Evolutionary conservation across 2,113 vertebrate species (phyloP).

Genomic region (Leiothrix lutea): DNA sequence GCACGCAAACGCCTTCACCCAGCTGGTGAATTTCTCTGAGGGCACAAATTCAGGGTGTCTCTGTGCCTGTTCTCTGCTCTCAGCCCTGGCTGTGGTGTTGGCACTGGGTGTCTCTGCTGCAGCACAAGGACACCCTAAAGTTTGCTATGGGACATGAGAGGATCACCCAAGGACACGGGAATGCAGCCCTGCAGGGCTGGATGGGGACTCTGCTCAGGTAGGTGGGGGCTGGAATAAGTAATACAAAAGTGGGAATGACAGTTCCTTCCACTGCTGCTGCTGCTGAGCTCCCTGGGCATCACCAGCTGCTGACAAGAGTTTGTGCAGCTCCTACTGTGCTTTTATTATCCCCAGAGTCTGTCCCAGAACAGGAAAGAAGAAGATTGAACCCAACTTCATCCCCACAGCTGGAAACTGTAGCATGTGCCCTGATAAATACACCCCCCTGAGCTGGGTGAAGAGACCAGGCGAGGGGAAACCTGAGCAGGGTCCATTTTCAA

Average conservation of each 20-base stretch:
- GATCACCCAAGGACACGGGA: neutral
- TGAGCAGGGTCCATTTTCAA: neutral
- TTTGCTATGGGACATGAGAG: neutral
- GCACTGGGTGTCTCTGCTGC: neutral
- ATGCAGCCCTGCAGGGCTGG: neutral
- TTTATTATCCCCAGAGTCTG: neutral
- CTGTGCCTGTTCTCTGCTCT: neutral
- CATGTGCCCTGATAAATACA: neutral
- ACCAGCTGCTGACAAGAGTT: neutral
- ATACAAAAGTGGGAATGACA: neutral
- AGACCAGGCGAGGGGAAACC: neutral
- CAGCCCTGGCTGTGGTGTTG: neutral
- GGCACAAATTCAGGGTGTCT: neutral
- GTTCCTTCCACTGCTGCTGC: neutral
- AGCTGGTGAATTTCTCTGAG: accelerated
- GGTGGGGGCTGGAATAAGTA: too few relatives aligned
- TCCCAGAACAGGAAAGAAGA: neutral
- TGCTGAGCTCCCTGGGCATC: neutral
- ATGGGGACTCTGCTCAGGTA: neutral
- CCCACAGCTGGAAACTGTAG: neutral
- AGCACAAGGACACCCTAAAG: neutral
- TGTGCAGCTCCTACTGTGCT: accelerated
- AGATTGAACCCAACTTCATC: neutral
- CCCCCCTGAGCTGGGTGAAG: neutral
- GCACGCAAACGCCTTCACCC: neutral